Evolutionary conservation across 1,140 invertebrate genomes (phyloP), one percentile per base, ranked within the genome.

Genomic region (Drosophila dunni): DNA sequence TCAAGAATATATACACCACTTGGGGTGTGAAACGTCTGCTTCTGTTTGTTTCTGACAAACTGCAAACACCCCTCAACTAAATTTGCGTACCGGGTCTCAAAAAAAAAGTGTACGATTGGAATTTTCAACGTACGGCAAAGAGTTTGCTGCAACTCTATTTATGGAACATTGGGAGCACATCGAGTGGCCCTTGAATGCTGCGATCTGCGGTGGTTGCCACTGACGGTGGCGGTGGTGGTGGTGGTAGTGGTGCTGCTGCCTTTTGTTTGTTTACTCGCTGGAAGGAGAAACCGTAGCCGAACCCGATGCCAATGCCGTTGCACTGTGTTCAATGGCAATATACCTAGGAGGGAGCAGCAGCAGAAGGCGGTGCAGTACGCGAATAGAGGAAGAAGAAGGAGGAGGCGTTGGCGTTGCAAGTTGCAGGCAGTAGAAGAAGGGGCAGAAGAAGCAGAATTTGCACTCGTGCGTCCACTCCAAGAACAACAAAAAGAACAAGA

Each of bases 391-490:
- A 46, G 45, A 6, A 7, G 33, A 33, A 15, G 46, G 13, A 20
- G 11, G 34, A 17, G 24, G 20, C 10, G 61, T 40, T 20, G 24
- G 10, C 8, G 58, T 11, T 17, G 36, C 24, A 29, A 29, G 24
- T 29, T 29, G 24, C 24, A 29, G 5, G 24, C 24, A 5, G 24
- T 5, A 3, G 0, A 29, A 29, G 24, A 29, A 13, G 24, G 3
- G 15, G 53, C 9, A 5, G 66, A 15, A n/a, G 40, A 40, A 36
- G 48, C 15, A 36, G 67, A 58, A 62, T 44, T 69, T 63, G 65
- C 75, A 85, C 81, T 78, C 75, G 77, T 84, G 81, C 81, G 81
- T 75, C 85, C 70, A 71, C 78, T 85, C 66, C 78, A 81, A 78
- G 68, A 74, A 40, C 51, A 71, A 62, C 13, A 4, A 11, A 45